A percentile compares a stretch with the other conserved stretches of the same genome.
Evolutionary conservation across 1,140 invertebrate genomes (phyloP).

Genomic region (Harpegnathos saltator): DNA sequence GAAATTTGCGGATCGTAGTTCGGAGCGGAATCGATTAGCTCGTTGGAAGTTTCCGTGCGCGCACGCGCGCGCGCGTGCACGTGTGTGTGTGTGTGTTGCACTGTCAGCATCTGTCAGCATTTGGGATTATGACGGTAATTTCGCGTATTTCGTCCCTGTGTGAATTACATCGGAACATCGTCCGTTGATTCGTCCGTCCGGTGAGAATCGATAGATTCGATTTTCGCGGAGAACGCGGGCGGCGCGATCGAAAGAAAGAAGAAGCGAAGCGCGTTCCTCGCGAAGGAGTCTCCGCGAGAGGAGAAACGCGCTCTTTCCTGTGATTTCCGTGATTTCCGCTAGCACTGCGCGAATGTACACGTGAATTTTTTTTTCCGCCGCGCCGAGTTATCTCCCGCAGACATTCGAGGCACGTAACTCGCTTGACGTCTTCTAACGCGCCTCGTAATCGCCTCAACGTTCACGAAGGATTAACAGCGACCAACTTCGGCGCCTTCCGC

Average conservation of each 20-base stretch:
- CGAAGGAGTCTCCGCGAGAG: too few relatives aligned
- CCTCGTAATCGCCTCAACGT: slow-evolving; percentile 1
- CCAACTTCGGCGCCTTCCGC: slow-evolving; percentile 29
- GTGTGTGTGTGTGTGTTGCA: neutral
- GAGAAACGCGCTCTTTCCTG: too few relatives aligned
- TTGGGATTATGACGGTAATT: slow-evolving; percentile 45
- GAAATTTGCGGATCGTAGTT: slow-evolving; percentile 50
- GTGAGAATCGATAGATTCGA: slow-evolving; percentile 15
- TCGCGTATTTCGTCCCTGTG: slow-evolving; percentile 29
- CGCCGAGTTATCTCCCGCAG: too few relatives aligned
- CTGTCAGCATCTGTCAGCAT: slow-evolving; percentile 45
- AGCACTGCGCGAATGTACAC: too few relatives aligned
- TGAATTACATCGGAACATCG: slow-evolving; percentile 32
- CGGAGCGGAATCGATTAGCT: slow-evolving; percentile 55
- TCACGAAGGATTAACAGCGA: neutral
- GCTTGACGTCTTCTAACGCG: neutral
- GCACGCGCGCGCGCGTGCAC: too few relatives aligned
- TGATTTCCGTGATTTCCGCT: too few relatives aligned
- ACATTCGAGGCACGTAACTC: slow-evolving; percentile 1
- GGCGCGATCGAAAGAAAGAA: too few relatives aligned
- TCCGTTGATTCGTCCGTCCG: too few relatives aligned
- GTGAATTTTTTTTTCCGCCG: too few relatives aligned
- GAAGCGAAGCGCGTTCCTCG: too few relatives aligned
- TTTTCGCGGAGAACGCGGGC: neutral
- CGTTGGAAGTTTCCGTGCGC: slow-evolving; percentile 23